Evolutionary conservation across 23 tunicate species (phyloP).

Genomic region (Ascidia mentula): DNA sequence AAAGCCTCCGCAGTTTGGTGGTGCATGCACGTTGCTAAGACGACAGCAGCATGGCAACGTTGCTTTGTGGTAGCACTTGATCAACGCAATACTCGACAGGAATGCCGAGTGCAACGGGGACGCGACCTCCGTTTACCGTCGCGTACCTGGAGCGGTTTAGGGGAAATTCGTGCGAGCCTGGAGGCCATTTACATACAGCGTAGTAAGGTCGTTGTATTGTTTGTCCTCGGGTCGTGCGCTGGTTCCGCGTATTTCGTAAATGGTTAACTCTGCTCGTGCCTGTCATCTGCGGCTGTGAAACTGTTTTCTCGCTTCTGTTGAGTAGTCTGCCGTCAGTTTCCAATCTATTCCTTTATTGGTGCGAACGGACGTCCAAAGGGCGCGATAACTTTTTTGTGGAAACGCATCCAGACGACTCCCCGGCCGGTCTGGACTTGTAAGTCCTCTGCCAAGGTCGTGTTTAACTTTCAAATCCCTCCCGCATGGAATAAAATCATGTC

Average conservation of each 20-base stretch:
- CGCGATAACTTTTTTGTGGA: no score
- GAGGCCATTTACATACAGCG: neutral
- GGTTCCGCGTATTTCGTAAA: neutral
- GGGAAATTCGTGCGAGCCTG: slow-evolving; percentile 7
- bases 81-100: neutral
- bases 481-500: no score
- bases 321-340: no score
- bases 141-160: neutral
- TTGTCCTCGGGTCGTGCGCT: neutral
- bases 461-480: no score
- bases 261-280: neutral
- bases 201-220: neutral
- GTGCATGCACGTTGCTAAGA: neutral
- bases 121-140: neutral
- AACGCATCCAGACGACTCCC: neutral
- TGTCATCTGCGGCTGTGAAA: neutral
- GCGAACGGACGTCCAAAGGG: no score
- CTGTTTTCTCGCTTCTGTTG: no score
- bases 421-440: neutral
- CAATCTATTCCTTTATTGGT: no score
- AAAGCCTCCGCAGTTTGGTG: neutral
- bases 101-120: neutral
- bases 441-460: neutral
- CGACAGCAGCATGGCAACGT: neutral
- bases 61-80: neutral